Conservation (phyloP, 2,888 invertebrate genomes). For the Punctoribates punctum region DNA sequence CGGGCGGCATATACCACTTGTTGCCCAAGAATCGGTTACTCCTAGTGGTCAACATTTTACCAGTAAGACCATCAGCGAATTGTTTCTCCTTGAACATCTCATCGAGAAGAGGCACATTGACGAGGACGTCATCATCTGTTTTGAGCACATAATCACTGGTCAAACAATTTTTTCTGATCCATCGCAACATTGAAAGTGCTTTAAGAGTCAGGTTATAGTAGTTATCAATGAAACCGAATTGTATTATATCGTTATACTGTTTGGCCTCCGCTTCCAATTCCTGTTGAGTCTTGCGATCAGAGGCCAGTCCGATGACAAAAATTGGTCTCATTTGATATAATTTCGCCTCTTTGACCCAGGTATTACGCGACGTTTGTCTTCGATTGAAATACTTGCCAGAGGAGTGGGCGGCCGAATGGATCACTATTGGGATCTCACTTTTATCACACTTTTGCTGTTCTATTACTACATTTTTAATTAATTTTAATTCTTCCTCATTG, state of each 20-base stretch:
- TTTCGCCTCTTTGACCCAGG: constrained; percentile 35
- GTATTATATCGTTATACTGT: constrained; percentile 40
- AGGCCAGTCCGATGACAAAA: constrained; percentile 42
- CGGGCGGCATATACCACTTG: constrained; percentile 41
- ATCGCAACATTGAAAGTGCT: constrained; percentile 39
- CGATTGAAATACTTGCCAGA: constrained; percentile 39
- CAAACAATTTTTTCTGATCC: constrained; percentile 37
- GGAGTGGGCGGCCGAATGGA: constrained; percentile 39
- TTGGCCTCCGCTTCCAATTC: constrained; percentile 34
- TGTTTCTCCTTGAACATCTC: constrained; percentile 7
- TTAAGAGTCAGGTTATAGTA: constrained; percentile 44
- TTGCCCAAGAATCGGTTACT: constrained; percentile 34
- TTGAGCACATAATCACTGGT: constrained; percentile 41
- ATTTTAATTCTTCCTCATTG: constrained; percentile 12
- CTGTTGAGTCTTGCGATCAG: constrained; percentile 13
- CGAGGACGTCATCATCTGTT: constrained; percentile 45
- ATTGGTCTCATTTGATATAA: constrained; percentile 24
- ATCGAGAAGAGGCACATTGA: constrained; percentile 40
- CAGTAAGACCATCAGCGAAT: constrained; percentile 35
- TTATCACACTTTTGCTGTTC: constrained; percentile 7
- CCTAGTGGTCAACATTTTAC: constrained; percentile 14
- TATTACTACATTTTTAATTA: constrained; percentile 35
- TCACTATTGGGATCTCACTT: constrained; percentile 36
- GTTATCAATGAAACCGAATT: constrained; percentile 41
- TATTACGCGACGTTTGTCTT: constrained; percentile 24